phyloP scores from a whole-genome alignment of 2,797 vertebrate species.

The Delichon dasypus region DNA sequence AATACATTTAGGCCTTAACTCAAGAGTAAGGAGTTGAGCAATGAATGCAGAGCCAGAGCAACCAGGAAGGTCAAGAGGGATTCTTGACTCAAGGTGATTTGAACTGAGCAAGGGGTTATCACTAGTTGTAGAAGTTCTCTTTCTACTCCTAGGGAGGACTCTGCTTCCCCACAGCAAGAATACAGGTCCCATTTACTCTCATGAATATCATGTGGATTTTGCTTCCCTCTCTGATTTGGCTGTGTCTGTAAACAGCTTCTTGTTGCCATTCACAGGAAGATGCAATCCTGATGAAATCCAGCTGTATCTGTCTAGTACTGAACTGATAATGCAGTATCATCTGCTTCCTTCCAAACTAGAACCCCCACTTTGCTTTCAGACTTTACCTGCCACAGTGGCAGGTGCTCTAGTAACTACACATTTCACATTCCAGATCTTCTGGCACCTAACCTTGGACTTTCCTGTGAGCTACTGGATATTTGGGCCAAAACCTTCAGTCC shows the following conservation, averaged over 20 bases:
- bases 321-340: not conserved
- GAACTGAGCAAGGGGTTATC: not conserved
- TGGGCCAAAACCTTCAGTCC: not conserved
- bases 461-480: not conserved
- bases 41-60: not conserved
- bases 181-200: not conserved
- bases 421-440: not conserved
- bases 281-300: not conserved
- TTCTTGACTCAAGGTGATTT: not conserved
- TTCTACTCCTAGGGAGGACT: not conserved
- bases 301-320: not conserved
- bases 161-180: not conserved
- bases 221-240: not conserved
- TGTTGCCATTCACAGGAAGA: not conserved
- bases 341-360: not conserved
- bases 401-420: not conserved
- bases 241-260: not conserved
- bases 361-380: not conserved
- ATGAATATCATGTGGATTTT: not conserved
- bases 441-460: not conserved
- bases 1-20: slow-evolving; percentile 1
- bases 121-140: not conserved
- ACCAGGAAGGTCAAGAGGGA: not conserved
- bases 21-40: not conserved
- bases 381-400: not conserved